Evolutionary conservation across 2,797 vertebrate genomes (phyloP), one percentile per base, ranked within the genome.

Genomic region (Oryzias dopingdopingensis): DNA sequence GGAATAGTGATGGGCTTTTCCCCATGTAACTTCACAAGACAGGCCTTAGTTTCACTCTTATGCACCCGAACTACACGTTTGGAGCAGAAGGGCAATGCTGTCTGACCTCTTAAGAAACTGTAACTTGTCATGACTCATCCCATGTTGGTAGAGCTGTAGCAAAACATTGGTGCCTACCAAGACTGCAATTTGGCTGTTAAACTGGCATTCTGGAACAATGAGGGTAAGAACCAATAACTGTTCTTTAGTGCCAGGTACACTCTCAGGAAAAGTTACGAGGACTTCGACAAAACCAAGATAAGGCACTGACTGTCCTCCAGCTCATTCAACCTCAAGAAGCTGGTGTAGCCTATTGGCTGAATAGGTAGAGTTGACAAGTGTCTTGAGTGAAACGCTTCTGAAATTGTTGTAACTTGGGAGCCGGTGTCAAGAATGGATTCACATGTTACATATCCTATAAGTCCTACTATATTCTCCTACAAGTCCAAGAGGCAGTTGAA

Each of bases 11-110:
- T 16, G 14, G 54, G 14, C 1, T 15, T 12, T 3, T 7, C 2
- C 0, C 62, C 43, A 41, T 65, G 67, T 7, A 64, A 26, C 17
- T 1, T 56, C 18, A 42, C 42, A 15, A 22, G 20, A 13, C 45
- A 47, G 14, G 13, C 3, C 6, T 47, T 47, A 13, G 18, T 47
- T 23, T 47, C 12, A 46, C 6, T 20, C 12, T 22, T 47, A 13
- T 22, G 18, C 7, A 23, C 5, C 10, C 13, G 10, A 8, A 18
- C 44, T 4, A 46, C 44, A 46, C 18, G 17, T 18, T 2, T 46
- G 44, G 44, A 46, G 44, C 2, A 46, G 44, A 4, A 46, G 12
- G 2, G 44, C 44, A 46, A 46, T 18, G 10, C 8, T 46, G 17
- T 46, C 18, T 22, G 44, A 46, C 44, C 18, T 46, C 4, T 10